A percentile compares a stretch with the other conserved stretches of the same genome.
Conservation (phyloP, 2,113 vertebrate species). For the Prionailurus bengalensis region DNA sequence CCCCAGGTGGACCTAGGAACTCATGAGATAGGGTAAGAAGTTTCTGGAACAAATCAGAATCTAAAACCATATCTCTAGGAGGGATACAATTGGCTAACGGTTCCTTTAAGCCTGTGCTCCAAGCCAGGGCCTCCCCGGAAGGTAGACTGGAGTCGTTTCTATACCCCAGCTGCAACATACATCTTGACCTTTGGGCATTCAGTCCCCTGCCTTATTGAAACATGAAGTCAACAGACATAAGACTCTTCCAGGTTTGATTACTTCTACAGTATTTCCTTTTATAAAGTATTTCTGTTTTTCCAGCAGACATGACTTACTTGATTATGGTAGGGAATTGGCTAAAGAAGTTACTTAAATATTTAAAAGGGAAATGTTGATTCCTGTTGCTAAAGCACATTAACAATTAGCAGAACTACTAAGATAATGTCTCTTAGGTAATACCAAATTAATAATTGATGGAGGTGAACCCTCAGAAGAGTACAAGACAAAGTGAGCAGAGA, state of each 20-base stretch:
- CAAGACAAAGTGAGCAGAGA: neutral
- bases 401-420: slow-evolving; percentile 26
- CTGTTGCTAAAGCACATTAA: slow-evolving; percentile 24
- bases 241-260: neutral
- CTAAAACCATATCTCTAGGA: neutral
- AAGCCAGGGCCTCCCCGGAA: neutral
- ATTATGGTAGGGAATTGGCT: neutral
- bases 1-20: neutral
- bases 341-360: slow-evolving; percentile 56
- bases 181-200: neutral
- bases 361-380: slow-evolving; percentile 44
- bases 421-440: neutral
- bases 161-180: neutral
- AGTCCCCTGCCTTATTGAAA: neutral
- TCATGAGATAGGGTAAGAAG: neutral
- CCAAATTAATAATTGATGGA: slow-evolving; percentile 61
- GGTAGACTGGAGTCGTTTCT: too few relatives aligned
- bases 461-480: neutral
- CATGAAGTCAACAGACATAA: neutral
- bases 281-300: neutral
- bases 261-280: neutral
- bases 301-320: neutral
- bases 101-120: neutral
- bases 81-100: fast-evolving
- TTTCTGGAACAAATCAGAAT: neutral